Conservation (phyloP, 2,888 invertebrate genomes). For the Luffia ferchaultella region DNA sequence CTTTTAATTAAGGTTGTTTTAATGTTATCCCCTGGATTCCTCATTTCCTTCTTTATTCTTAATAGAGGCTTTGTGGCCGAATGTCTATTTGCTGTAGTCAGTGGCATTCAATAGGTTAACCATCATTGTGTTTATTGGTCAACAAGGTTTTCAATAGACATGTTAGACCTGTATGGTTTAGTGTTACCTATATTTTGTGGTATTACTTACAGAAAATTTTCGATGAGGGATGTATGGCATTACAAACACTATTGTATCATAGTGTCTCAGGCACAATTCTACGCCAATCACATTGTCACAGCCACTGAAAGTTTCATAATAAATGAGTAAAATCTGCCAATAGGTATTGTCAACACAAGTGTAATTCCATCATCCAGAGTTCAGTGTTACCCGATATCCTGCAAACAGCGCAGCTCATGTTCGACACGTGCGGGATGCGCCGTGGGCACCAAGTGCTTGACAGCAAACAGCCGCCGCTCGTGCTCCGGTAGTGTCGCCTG, state of each 20-base stretch:
- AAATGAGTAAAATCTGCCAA: conserved; percentile 4
- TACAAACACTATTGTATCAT: conserved; percentile 84
- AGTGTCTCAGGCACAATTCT: conserved; percentile 77
- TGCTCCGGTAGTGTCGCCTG: conserved; percentile 34
- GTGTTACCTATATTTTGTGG: too few species aligned
- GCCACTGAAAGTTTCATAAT: conserved; percentile 76
- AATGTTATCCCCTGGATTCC: too few species aligned
- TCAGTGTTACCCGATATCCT: conserved; percentile 72
- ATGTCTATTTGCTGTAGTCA: too few species aligned
- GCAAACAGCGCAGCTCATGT: conserved; percentile 81
- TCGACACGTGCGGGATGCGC: conserved; percentile 83
- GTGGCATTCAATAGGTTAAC: too few species aligned
- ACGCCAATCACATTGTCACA: conserved; percentile 83
- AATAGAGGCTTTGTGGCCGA: too few species aligned
- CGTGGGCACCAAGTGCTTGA: conserved; percentile 89
- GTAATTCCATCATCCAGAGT: too few species aligned
- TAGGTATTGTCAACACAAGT: conserved; percentile 3
- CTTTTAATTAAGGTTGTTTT: too few species aligned
- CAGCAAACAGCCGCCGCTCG: conserved; percentile 73
- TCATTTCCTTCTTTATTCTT: too few species aligned
- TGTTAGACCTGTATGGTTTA: too few species aligned
- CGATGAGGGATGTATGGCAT: conserved; percentile 91
- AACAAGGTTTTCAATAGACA: too few species aligned
- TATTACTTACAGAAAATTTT: conserved; percentile 78
- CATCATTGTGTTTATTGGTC: too few species aligned